Evolutionary conservation across 1,140 invertebrate genomes (phyloP), one percentile per base, ranked within the genome.

Genomic region (Atta cephalotes): DNA sequence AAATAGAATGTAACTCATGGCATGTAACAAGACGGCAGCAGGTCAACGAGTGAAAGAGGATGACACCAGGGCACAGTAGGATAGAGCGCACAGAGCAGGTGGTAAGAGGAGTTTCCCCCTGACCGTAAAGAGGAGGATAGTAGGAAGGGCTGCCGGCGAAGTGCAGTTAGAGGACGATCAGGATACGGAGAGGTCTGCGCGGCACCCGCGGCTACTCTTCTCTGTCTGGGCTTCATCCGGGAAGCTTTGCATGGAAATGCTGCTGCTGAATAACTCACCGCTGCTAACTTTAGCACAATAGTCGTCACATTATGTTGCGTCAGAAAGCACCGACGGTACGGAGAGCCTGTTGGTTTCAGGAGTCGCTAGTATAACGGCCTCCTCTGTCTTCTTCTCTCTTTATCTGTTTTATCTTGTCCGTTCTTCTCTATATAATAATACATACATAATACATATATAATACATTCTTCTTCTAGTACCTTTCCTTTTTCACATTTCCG

Each of bases 221-320:
- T 90, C 89, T 88, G 87, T 89, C 88, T 85, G 88, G 85, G 88
- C 66, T 91, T 91, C 90, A 92, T 92, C 87, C 92, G 89, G 88
- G 85, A 92, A 68, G 91, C 92, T 93, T 93, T 93, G 90, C 92
- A 93, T 93, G 92, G 91, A 92, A 93, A 92, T 92, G 91, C 92
- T 76, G 87, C 79, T 87, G 87, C 87, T 93, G 92, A 92, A 93
- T 93, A 93, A 93, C 91, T 90, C 87, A 91, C 91, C 91, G 88
- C 78, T 86, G 90, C 90, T 93, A 93, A 93, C 92, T 93, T 89
- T 70, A 90, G 89, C 92, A 93, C 93, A 93, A 93, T 93, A 90
- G 89, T 88, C 91, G 92, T 93, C 93, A 93, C 92, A 92, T 93
- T 93, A 93, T 91, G 92, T 93, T 92, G 92, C 92, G 85, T 91